Evolutionary conservation across 2,113 vertebrate genomes (phyloP).

Genomic region (Albula glossodonta): DNA sequence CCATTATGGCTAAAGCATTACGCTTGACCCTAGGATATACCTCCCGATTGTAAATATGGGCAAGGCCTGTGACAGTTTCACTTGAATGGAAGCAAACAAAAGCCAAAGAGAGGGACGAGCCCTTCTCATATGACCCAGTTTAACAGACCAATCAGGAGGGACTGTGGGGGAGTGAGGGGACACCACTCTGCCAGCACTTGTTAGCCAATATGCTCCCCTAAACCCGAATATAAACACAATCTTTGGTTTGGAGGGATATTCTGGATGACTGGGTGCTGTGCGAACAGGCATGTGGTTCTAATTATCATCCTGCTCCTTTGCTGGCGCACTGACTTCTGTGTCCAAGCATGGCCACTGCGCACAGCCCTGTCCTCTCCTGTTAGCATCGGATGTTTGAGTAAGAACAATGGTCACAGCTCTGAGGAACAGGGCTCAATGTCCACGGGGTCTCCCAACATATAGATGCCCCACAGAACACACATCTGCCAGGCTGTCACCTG

Average conservation of each 20-base stretch:
- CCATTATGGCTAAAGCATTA: not conserved
- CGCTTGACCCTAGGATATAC: not conserved
- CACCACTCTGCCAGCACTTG: not conserved
- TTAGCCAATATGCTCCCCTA: not conserved
- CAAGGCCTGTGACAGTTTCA: not conserved
- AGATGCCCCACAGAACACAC: not conserved
- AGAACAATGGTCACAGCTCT: not conserved
- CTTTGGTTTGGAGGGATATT: not conserved
- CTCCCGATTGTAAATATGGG: not conserved
- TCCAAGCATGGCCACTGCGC: not conserved
- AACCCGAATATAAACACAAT: not conserved
- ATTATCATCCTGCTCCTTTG: not conserved
- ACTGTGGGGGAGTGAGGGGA: not conserved
- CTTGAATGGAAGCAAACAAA: not conserved
- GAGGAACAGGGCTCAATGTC: not conserved
- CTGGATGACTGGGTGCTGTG: not conserved
- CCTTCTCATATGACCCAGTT: not conserved
- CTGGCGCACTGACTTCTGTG: not conserved
- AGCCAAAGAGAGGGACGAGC: not conserved
- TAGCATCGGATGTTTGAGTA: not conserved
- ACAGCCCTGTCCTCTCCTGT: not conserved
- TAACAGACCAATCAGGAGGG: not conserved
- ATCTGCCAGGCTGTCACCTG: not conserved
- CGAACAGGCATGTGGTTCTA: slow-evolving; percentile 9
- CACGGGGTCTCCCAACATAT: not conserved